phyloP scores from a whole-genome alignment of 1,140 invertebrate genomes.

The Heliconius hewitsoni region DNA sequence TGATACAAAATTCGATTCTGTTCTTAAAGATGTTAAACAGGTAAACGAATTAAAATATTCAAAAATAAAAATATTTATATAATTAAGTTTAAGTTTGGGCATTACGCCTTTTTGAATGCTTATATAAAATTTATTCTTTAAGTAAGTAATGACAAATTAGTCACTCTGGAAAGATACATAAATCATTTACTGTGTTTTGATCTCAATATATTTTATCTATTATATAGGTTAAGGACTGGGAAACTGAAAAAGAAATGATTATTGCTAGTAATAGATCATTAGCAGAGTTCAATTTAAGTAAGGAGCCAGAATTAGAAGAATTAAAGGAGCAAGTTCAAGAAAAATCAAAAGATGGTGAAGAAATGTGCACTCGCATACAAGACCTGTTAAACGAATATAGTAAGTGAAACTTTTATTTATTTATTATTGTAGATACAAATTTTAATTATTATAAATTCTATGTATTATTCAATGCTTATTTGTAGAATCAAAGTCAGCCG shows the following conservation, averaged over 20 bases:
- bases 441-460: neutral
- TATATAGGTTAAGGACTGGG: constrained; percentile 87
- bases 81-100: neutral
- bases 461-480: neutral
- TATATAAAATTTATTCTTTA: neutral
- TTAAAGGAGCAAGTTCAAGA: constrained; percentile 86
- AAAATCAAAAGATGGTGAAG: constrained; percentile 85
- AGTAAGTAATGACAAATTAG: neutral
- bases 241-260: constrained; percentile 91
- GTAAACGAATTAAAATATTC: constrained; percentile 67
- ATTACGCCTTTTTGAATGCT: neutral
- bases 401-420: constrained; percentile 67
- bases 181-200: neutral
- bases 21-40: constrained; percentile 90
- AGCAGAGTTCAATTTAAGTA: constrained; percentile 92
- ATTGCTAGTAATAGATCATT: constrained; percentile 92
- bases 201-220: neutral
- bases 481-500: constrained; percentile 85
- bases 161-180: neutral
- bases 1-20: constrained; percentile 90
- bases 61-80: too few relatives aligned
- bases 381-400: constrained; percentile 85
- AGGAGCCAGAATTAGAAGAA: constrained; percentile 90
- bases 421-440: neutral
- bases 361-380: constrained; percentile 85